A percentile compares a stretch with the other conserved stretches of the same genome.
Evolutionary conservation across 2,888 invertebrate genomes (phyloP).

Genomic region (Nomada goodeniana): DNA sequence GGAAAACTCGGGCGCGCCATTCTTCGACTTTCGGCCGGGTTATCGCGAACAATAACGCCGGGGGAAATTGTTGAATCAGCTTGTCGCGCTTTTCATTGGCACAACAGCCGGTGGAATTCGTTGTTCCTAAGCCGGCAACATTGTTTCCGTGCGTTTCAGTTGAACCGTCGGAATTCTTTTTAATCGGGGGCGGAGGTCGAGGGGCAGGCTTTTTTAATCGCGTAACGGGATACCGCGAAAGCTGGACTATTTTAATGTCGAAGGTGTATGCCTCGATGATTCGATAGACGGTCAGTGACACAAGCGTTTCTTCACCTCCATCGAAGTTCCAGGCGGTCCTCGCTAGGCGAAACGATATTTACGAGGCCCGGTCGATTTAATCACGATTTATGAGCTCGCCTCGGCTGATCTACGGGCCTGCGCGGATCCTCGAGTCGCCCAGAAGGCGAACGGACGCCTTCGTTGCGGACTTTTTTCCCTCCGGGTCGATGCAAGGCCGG

Average conservation of each 20-base stretch:
- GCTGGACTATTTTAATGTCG: too few relatives aligned
- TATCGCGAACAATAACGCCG: background rate
- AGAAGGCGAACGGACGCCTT: constrained; percentile 51
- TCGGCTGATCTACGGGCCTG: constrained; percentile 61
- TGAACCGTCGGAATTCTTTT: too few relatives aligned
- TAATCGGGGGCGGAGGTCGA: too few relatives aligned
- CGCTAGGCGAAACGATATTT: constrained; percentile 51
- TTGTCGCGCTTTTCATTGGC: too few relatives aligned
- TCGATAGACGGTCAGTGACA: too few relatives aligned
- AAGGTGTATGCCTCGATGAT: background rate
- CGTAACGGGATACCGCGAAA: too few relatives aligned
- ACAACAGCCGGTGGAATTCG: too few relatives aligned
- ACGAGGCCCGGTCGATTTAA: constrained; percentile 66
- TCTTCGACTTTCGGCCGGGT: constrained; percentile 22
- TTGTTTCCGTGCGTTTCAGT: too few relatives aligned
- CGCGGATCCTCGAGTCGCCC: constrained; percentile 59
- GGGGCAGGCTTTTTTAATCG: too few relatives aligned
- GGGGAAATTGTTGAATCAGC: too few relatives aligned
- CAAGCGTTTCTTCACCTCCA: too few relatives aligned
- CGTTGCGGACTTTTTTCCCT: constrained; percentile 33
- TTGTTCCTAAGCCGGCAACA: too few relatives aligned
- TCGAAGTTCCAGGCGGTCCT: constrained; percentile 7
- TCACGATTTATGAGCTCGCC: constrained; percentile 67
- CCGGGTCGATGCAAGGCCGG: constrained; percentile 47
- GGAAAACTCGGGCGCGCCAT: background rate